A percentile compares a stretch with the other conserved stretches of the same genome.
Conservation (phyloP, 2,888 invertebrate genomes). For the Agrochola circellaris region DNA sequence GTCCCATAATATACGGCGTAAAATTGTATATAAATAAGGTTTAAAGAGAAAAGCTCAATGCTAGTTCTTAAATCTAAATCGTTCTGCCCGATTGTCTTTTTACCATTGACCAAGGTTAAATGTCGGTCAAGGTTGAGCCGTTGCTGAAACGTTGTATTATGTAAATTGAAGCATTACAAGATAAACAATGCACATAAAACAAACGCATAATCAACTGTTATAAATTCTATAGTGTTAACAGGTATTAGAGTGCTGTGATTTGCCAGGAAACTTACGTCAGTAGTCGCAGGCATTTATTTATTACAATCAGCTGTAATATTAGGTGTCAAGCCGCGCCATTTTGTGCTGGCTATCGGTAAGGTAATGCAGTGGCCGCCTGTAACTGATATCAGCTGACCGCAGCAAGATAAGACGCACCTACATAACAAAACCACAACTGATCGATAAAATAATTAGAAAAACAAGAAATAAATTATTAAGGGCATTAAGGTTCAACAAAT, state of each 20-base stretch:
- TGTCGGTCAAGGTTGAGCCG: constrained; percentile 49
- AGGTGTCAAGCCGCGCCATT: constrained; percentile 39
- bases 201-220: constrained; percentile 20
- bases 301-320: constrained; percentile 48
- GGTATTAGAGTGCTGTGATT: constrained; percentile 26
- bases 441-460: constrained; percentile 44
- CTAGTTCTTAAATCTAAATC: constrained; percentile 30
- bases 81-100: constrained; percentile 34
- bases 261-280: constrained; percentile 18
- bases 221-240: constrained; percentile 26
- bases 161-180: constrained; percentile 37
- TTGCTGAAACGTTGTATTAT: constrained; percentile 29
- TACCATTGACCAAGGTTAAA: constrained; percentile 42
- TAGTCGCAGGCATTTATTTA: constrained; percentile 37
- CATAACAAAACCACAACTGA: constrained; percentile 50
- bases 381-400: constrained; percentile 73
- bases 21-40: constrained; percentile 21
- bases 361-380: constrained; percentile 61
- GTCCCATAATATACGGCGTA: constrained; percentile 1
- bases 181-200: constrained; percentile 46
- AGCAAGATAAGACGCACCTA: constrained; percentile 61
- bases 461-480: constrained; percentile 24
- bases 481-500: constrained; percentile 24
- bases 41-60: constrained; percentile 17
- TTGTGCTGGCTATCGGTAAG: constrained; percentile 46